Evolutionary conservation across 1,140 invertebrate genomes (phyloP), one percentile per base, ranked within the genome.

Genomic region (Calliopsis andreniformis): DNA sequence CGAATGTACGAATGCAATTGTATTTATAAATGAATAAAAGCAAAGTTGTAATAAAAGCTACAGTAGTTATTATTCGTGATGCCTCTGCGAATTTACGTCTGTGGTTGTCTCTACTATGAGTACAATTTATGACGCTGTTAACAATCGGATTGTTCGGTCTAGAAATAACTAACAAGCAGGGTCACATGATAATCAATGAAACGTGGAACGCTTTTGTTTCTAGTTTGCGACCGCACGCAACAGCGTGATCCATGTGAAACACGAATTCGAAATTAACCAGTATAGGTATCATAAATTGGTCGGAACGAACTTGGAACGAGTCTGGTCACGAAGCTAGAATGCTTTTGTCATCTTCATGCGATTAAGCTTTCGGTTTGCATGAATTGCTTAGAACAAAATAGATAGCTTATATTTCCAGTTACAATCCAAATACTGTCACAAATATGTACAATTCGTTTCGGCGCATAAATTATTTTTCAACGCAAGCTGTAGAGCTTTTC

Each of bases 11-110:
- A 47, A 53, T 32, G n/a, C 10, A 28, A 47, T 61, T 61, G 56
- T 62, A 53, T 42, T 72, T 72, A 43, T 53, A 53, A 64, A n/a
- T 3, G 51, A 72, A 72, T 72, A 64, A 72, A 72, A 18, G 16
- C 18, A 23, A 25, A n/a, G n/a, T 64, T 55, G 47, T 42, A 73
- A 66, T 64, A 43, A 28, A 55, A 23, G 18, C 12, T n/a, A 5
- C 6, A n/a, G 32, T 39, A 18, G 39, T 39, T n/a, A 47, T 1
- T 47, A 5, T 47, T 47, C 45, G 3, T 39, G 35, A 39, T 39
- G 10, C 35, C 3, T 39, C 10, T 39, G 2, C 35, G 0, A 45
- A 45, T 3, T n/a, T n/a, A n/a, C n/a, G n/a, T n/a, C n/a, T n/a
- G n/a, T n/a, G n/a, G n/a, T n/a, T 16, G 43, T 23, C n/a, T 20